Evolutionary conservation across 1,140 invertebrate genomes (phyloP).

Genomic region (Frieseomelitta varia): DNA sequence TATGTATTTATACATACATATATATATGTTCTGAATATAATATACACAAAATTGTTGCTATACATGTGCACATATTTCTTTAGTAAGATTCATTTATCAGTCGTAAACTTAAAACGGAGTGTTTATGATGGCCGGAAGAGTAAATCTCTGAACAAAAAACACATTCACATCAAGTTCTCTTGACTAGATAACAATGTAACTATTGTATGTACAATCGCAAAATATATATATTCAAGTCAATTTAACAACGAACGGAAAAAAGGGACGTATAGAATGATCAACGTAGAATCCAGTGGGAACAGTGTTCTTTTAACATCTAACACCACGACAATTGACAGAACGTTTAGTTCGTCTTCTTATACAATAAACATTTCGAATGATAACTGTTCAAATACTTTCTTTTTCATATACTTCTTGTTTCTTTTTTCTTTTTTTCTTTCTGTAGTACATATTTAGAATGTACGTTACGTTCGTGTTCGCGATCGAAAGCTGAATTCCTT

Average conservation of each 20-base stretch:
- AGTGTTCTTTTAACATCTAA: constrained; percentile 54
- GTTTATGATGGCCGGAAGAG: constrained; percentile 53
- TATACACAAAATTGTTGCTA: constrained; percentile 56
- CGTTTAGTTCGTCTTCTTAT: background rate
- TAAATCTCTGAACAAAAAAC: constrained; percentile 50
- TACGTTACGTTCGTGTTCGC: constrained; percentile 28
- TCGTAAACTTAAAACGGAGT: constrained; percentile 56
- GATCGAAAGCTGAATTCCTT: constrained; percentile 15
- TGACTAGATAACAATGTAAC: constrained; percentile 66
- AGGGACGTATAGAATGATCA: background rate
- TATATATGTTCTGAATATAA: constrained; percentile 57
- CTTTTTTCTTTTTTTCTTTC: too few species aligned
- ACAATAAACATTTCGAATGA: constrained; percentile 26
- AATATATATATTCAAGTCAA: constrained; percentile 27
- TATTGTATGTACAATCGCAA: constrained; percentile 57
- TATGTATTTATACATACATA: constrained; percentile 45
- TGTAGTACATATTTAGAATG: constrained; percentile 30
- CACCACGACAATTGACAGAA: constrained; percentile 30
- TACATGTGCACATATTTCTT: constrained; percentile 44
- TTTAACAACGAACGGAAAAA: constrained; percentile 30
- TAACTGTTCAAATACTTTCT: background rate
- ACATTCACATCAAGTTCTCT: constrained; percentile 24
- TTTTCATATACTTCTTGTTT: background rate
- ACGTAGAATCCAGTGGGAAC: constrained; percentile 45
- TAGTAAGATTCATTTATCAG: constrained; percentile 53